Base-by-base conservation (phyloP, 2,113 vertebrate genomes). In the Piaya cayana region DNA sequence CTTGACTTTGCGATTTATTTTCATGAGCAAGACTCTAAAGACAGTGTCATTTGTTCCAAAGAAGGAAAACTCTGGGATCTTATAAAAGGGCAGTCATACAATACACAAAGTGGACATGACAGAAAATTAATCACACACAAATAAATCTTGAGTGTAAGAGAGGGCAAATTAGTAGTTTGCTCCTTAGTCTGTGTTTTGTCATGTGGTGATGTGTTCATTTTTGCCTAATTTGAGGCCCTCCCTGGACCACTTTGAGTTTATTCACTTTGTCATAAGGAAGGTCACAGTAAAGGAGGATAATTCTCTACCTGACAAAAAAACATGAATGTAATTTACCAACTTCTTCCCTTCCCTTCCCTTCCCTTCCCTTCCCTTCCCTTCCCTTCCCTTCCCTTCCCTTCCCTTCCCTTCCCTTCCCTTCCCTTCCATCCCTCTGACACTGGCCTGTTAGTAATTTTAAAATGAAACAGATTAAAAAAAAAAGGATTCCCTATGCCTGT, bases 41-140 rank as follows among this genome's bases (percentile, higher is more conserved):
- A 47, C 50, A 85, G 34, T 91, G 78, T 92, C 70, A 91, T 16
- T 56, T 96, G 95, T 95, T 96, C 95, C 87, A 74, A 45, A 77
- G 81, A 68, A 93, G 82, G 27, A 62, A 95, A 94, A 32, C 27
- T 34, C 87, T 20, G 6, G 71, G 91, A 80, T 67, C 63, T 50
- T 62, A 90, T 43, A 18, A 90, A 82, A 95, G 29, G 84, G 59
- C 47, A 67, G 84, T 80, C 55, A 85, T 67, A 74, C 90, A 94
- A 85, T 69, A 86, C 43, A 76, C 67, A 55, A 88, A 91, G 79
- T 83, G 75, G 68, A 70, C 82, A 70, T 34, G 81, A 92, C 81
- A 88, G 78, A 86, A 32, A 77, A 95, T 88, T 85, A 95, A 92
- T 92, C 91, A 82, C 50, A 52, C 37, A 7, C 15, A 50, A 92